Evolutionary conservation across 2,888 invertebrate genomes (phyloP).

Genomic region (Polyommatus iphigenia): DNA sequence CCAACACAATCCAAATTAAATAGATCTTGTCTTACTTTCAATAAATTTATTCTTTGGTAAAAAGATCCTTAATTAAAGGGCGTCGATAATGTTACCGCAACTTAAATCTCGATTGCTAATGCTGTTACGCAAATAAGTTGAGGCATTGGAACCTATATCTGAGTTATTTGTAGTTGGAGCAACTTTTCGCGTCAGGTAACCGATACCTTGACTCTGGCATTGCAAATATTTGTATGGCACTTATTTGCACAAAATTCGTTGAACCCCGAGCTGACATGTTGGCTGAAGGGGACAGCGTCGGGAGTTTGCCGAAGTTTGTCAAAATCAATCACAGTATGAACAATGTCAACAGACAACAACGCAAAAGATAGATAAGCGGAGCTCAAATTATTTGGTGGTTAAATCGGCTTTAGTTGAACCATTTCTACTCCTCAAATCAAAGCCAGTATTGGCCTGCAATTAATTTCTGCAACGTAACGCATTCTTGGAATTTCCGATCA

Average conservation of each 20-base stretch:
- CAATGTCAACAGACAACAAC: not conserved
- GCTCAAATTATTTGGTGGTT: not conserved
- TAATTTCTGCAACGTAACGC: not conserved
- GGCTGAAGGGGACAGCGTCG: not conserved
- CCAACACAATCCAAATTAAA: not conserved
- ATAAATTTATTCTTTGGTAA: not conserved
- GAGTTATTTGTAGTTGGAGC: constrained; percentile 1
- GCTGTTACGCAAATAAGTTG: constrained; percentile 6
- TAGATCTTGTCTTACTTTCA: not conserved
- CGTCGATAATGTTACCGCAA: not conserved
- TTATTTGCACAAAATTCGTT: constrained; percentile 2
- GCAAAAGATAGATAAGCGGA: not conserved
- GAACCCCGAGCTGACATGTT: not conserved
- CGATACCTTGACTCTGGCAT: constrained; percentile 8
- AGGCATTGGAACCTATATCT: constrained; percentile 19
- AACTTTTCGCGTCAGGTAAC: constrained; percentile 16
- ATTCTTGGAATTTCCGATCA: not conserved
- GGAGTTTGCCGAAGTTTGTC: not conserved
- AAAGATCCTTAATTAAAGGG: not conserved
- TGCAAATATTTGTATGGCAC: constrained; percentile 8
- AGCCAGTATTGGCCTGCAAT: not conserved
- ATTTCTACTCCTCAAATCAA: not conserved
- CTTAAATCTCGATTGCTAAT: constrained; percentile 1
- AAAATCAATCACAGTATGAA: not conserved
- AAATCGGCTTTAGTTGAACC: not conserved